These are phyloP conservation scores for Xenopus borealis DNA, from an alignment of 2,113 vertebrate genomes.

Conservation along the genomic window DNA sequence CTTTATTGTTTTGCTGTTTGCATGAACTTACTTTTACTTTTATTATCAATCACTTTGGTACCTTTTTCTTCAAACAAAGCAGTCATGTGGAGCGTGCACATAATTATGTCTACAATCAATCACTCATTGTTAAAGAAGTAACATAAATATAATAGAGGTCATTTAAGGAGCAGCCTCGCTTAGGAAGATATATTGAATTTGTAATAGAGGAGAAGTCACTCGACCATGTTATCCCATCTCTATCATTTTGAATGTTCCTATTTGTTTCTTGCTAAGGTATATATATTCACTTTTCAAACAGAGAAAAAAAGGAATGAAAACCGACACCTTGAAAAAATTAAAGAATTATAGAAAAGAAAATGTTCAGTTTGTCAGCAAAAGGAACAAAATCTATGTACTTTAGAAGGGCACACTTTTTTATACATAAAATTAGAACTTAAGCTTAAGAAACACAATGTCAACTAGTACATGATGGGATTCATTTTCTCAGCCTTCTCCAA, in stretches of 20 bases:
- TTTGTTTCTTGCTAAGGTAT: conserved; percentile 33
- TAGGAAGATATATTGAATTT: conserved; percentile 38
- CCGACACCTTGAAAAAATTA: too few species aligned
- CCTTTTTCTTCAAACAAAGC: conserved; percentile 41
- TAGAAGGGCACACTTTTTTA: too few species aligned
- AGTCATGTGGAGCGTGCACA: conserved; percentile 37
- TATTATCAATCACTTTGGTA: conserved; percentile 36
- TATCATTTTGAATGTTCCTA: conserved; percentile 23
- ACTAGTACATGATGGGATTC: too few species aligned
- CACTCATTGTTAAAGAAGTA: conserved; percentile 46
- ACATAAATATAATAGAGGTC: conserved; percentile 42
- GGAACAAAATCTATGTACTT: too few species aligned
- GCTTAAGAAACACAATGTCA: too few species aligned
- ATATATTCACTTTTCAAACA: not conserved
- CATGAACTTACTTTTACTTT: conserved; percentile 16
- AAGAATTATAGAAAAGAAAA: too few species aligned
- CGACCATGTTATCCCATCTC: conserved; percentile 16
- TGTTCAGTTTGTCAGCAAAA: too few species aligned
- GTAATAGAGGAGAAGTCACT: conserved; percentile 26
- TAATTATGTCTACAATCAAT: conserved; percentile 43
- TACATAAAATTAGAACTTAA: too few species aligned
- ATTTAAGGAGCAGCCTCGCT: conserved; percentile 34
- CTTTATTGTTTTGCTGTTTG: not conserved
- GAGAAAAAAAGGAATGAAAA: too few species aligned
- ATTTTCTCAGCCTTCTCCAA: too few species aligned